Base-by-base conservation (phyloP, 1,140 invertebrate species). In the Thaumatotibia leucotreta region DNA sequence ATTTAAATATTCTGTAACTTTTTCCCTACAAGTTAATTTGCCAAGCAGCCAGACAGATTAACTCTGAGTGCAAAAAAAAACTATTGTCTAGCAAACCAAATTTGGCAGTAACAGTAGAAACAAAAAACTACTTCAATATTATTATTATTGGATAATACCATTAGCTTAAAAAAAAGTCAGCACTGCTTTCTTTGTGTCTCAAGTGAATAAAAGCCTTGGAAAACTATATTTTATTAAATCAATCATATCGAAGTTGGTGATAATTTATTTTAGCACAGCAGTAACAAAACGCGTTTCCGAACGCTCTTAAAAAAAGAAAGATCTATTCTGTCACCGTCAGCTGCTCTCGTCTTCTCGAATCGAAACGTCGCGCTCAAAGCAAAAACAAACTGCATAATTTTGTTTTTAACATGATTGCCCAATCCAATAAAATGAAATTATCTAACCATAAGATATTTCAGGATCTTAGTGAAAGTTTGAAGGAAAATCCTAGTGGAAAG, bases 391-490 rank as follows among this genome's bases (percentile, higher is more conserved):
- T 35, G 62, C 54, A n/a, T 61, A 27, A 45, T 33, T 17, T 65
- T 22, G 45, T 72, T 66, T 74, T 72, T 45, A 88, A 75, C 70
- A 94, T 94, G 93, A 88, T 84, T 88, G 92, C 81, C 52, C 91
- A 87, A 66, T 91, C 92, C n/a, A 92, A 92, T 83, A 84, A 92
- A 61, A 82, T 91, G 70, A 89, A 83, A 70, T 89, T 95, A 75
- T 92, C 92, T 64, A 91, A 93, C 3, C 91, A 93, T 61, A 92
- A 92, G 79, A 84, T 95, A 61, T 94, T 95, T 75, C 88, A 91
- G 70, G 91, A 92, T 65, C 75, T 94, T 32, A 92, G 92, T 67
- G 86, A 91, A 33, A 85, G 86, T 74, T 82, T 95, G 9, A 82
- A 92, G 10, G 91, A 92, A 76, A 86, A 85, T 77, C 62, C 74